These are phyloP conservation scores for Drosophila differens DNA, from an alignment of 2,888 invertebrate genomes.

Conservation along the genomic window DNA sequence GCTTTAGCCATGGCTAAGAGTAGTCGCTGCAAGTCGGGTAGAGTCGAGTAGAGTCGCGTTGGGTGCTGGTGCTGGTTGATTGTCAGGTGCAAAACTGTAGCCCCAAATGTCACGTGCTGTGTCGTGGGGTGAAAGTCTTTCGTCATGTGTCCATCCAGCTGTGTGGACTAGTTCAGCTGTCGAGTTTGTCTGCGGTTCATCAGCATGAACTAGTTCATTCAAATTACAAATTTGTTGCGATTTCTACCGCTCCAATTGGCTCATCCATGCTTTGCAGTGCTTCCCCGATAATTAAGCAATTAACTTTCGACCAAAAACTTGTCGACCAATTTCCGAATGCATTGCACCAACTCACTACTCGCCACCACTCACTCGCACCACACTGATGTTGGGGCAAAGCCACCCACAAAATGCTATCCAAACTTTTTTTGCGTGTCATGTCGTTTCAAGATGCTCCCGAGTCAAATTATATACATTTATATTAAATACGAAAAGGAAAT, in stretches of 20 bases:
- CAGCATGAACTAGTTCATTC: conserved; percentile 56
- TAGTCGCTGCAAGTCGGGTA: conserved; percentile 3
- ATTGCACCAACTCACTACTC: conserved; percentile 11
- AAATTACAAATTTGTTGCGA: conserved; percentile 49
- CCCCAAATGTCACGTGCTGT: conserved; percentile 55
- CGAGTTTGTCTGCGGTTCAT: conserved; percentile 12
- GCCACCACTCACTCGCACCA: conserved; percentile 1
- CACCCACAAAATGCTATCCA: conserved; percentile 29
- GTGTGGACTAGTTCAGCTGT: conserved; percentile 22
- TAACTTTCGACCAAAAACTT: conserved; percentile 40
- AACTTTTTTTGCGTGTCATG: conserved; percentile 11
- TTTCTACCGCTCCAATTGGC: conserved; percentile 28
- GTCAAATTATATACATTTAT: conserved; percentile 43
- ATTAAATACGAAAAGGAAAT: background rate
- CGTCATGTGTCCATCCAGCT: conserved; percentile 21
- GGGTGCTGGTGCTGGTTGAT: conserved; percentile 17
- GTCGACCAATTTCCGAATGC: conserved; percentile 29
- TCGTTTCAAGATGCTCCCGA: conserved; percentile 26
- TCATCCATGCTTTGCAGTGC: conserved; percentile 2
- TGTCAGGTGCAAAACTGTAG: conserved; percentile 38
- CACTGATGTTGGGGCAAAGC: conserved; percentile 6
- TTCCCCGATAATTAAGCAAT: conserved; percentile 49
- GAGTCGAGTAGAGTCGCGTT: conserved; percentile 24
- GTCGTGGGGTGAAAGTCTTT: conserved; percentile 1
- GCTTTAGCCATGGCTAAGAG: conserved; percentile 31